Percentiles rank a stretch among this genome's conserved stretches.
These are phyloP conservation scores for Pseudachorutes palmiensis DNA, from an alignment of 1,140 invertebrate species.

Conservation along the genomic window DNA sequence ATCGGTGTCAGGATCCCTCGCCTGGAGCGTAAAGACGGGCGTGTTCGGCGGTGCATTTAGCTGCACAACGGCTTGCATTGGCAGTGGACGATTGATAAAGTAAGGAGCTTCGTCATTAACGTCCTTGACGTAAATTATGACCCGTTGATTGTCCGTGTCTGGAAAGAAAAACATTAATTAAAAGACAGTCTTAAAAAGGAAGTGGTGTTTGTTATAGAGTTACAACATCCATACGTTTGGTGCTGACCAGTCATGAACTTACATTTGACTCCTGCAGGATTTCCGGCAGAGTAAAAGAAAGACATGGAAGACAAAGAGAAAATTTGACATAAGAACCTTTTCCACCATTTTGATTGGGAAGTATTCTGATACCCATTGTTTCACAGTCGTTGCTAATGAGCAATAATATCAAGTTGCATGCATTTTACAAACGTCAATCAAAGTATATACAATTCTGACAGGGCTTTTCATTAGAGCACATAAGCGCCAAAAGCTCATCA, in stretches of 20 bases:
- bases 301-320: neutral
- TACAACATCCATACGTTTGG: neutral
- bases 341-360: neutral
- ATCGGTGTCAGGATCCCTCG: conserved; percentile 87
- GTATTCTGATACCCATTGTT: neutral
- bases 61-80: conserved; percentile 93
- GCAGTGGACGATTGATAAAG: conserved; percentile 86
- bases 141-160: conserved; percentile 89
- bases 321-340: neutral
- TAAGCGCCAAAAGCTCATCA: no score
- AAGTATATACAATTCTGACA: no score
- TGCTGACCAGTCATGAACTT: neutral
- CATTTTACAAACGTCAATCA: no score
- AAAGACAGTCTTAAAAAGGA: neutral
- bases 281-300: neutral
- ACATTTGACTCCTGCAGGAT: neutral
- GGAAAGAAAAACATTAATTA: conserved; percentile 43
- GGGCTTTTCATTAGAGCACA: no score
- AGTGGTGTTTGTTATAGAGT: neutral
- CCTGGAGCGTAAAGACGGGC: conserved; percentile 89
- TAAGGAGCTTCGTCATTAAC: conserved; percentile 93
- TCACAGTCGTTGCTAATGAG: neutral
- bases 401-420: neutral
- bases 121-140: conserved; percentile 89
- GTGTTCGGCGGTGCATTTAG: conserved; percentile 88